phyloP scores from a whole-genome alignment of 2,888 invertebrate genomes.

The Calameuta filiformis region DNA sequence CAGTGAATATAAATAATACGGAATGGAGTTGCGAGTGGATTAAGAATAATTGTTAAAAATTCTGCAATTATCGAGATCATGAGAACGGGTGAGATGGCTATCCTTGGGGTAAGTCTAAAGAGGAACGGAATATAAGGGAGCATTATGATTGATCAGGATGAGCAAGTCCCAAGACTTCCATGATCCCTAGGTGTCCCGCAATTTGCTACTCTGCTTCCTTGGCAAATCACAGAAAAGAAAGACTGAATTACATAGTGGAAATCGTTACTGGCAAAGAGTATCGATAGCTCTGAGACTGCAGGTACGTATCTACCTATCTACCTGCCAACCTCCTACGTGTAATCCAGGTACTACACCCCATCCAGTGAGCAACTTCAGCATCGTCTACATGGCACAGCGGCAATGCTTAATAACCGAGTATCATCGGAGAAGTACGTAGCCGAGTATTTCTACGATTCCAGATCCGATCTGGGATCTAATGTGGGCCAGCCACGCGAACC shows the following conservation, averaged over 20 bases:
- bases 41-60: not conserved
- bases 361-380: not conserved
- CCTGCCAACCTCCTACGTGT: not conserved
- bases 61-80: not conserved
- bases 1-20: not conserved
- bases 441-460: constrained; percentile 59
- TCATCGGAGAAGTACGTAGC: constrained; percentile 37
- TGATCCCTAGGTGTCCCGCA: constrained; percentile 38
- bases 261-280: not conserved
- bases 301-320: not conserved
- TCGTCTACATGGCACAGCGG: not conserved
- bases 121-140: not conserved
- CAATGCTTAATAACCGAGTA: constrained; percentile 40
- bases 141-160: not conserved
- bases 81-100: not conserved
- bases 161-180: not conserved
- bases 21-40: not conserved
- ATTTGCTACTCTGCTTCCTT: constrained; percentile 41
- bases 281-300: constrained; percentile 1
- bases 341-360: not conserved
- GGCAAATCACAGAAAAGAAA: constrained; percentile 37
- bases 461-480: constrained; percentile 58
- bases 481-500: constrained; percentile 63
- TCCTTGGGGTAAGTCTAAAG: not conserved
- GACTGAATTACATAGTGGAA: not conserved